Conservation (phyloP, 2,888 invertebrate genomes). For the Tipula confusa region DNA sequence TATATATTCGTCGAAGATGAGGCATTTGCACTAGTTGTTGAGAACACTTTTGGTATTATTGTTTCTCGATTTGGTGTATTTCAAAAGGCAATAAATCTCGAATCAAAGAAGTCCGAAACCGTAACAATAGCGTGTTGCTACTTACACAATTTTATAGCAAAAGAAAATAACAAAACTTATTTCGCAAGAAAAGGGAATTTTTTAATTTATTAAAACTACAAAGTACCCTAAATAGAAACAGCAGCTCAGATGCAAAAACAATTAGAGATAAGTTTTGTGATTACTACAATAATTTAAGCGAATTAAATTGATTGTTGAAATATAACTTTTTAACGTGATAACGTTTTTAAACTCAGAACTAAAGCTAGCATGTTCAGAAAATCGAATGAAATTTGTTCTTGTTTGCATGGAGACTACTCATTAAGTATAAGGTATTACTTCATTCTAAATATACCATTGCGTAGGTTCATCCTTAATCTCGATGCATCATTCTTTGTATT, state of each 20-base stretch:
- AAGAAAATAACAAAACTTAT: neutral
- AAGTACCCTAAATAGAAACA: neutral
- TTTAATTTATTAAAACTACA: neutral
- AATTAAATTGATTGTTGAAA: too few species aligned
- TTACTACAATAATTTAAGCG: neutral
- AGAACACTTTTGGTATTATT: neutral
- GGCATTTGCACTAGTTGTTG: neutral
- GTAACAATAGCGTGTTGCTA: neutral
- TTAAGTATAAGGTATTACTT: too few species aligned
- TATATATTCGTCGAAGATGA: too few species aligned
- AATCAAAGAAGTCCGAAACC: neutral
- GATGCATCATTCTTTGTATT: too few species aligned
- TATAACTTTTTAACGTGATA: too few species aligned
- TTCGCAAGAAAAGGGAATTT: neutral
- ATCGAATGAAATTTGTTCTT: too few species aligned
- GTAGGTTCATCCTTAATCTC: too few species aligned
- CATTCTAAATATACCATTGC: too few species aligned
- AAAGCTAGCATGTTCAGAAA: too few species aligned
- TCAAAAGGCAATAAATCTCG: too few species aligned
- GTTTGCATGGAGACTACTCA: too few species aligned
- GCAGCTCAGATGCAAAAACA: neutral
- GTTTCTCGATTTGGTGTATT: neutral
- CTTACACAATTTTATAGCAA: neutral
- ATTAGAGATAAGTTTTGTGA: neutral
- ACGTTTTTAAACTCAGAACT: too few species aligned